Conservation (phyloP, 2,888 invertebrate genomes). For the Strigamia crassipes region DNA sequence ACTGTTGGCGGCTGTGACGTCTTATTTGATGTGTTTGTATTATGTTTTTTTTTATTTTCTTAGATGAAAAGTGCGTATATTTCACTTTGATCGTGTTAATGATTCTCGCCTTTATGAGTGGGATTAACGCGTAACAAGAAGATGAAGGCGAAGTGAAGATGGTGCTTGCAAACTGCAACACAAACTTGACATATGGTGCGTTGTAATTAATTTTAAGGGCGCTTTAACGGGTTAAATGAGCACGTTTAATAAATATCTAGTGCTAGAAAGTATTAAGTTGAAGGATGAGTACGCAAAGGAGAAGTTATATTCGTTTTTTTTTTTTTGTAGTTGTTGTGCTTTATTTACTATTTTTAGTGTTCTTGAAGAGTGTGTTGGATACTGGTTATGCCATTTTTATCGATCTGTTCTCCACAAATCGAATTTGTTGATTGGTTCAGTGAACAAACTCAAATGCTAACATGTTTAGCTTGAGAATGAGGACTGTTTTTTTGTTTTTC, state of each 20-base stretch:
- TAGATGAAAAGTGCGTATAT: neutral
- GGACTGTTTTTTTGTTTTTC: neutral
- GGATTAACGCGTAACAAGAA: neutral
- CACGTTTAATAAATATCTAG: neutral
- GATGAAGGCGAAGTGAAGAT: slow-evolving; percentile 3
- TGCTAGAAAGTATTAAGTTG: neutral
- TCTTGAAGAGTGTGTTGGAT: neutral
- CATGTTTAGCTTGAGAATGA: neutral
- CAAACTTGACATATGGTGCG: neutral
- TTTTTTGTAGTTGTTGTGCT: neutral
- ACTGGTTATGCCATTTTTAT: slow-evolving; percentile 18
- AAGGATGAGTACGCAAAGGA: neutral
- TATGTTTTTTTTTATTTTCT: neutral
- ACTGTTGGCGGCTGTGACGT: neutral
- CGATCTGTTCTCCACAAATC: slow-evolving; percentile 2
- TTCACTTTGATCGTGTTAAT: neutral
- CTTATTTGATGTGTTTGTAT: neutral
- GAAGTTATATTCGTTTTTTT: neutral
- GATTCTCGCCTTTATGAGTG: slow-evolving; percentile 7
- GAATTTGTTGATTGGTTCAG: slow-evolving; percentile 30
- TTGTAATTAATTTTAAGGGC: slow-evolving; percentile 3
- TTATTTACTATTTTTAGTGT: neutral
- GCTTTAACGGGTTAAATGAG: neutral
- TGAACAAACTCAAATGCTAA: slow-evolving; percentile 20
- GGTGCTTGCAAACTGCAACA: slow-evolving; percentile 1